Base-by-base conservation (phyloP, 1,140 invertebrate species). In the Magallana ariakensis region DNA sequence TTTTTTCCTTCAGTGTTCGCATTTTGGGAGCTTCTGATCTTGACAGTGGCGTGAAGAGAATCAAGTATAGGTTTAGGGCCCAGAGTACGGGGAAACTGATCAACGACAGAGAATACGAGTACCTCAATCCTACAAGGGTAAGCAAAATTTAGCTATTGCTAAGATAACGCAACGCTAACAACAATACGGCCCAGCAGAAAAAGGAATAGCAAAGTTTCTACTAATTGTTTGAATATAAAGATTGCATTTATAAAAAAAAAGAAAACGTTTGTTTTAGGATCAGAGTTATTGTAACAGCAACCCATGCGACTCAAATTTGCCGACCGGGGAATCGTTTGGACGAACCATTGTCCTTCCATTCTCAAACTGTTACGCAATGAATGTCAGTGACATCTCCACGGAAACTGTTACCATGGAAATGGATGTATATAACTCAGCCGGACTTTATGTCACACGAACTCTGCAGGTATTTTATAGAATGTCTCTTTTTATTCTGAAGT, bases 381-480 rank as follows among this genome's bases (percentile, higher is more conserved):
- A 70, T 22, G 62, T 70, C 7, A 70, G 62, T 70, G 19, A 70
- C 9, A 19, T 70, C 26, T 70, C 62, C 4, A 26, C 62, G 10
- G 62, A 70, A 22, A 22, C 19, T 22, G 66, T 75, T 11, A 13
- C 6, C 3, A 75, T 75, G 22, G 8, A 75, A 13, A 33, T 75
- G 10, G 66, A 75, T 75, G 13, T 75, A 33, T 75, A 75, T 13
- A 75, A 75, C 33, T 75, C 66, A 33, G 66, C 66, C 22, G 66
- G 66, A 3, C 66, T 75, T 4, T 75, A 4, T 13, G 0, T 75
- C 15, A 5, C 9, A 0, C 19, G 22, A 22, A 66, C n/a, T 19
- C 0, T 66, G n/a, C 16, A 66, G 19, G 62, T 66, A 66, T 9
- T 2, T 0, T 33, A 26, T 11, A 3, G n/a, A 4, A 26, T 22